phyloP scores from a whole-genome alignment of 2,888 invertebrate species.

The Proisotoma minuta region DNA sequence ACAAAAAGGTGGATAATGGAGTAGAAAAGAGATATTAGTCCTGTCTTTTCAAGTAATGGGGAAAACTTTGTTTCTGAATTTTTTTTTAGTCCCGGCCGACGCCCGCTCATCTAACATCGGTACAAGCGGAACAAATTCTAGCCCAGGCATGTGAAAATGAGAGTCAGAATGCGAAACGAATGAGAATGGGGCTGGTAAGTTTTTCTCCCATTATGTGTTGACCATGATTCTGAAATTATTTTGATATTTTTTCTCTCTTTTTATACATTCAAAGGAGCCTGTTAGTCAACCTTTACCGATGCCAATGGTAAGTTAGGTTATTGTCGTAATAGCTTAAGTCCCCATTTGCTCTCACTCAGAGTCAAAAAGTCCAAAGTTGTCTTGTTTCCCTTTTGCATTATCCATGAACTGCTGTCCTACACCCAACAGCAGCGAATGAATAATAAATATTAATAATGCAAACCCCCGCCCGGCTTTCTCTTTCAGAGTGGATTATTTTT shows the following conservation, averaged over 20 bases:
- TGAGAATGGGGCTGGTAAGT: slow-evolving; percentile 89
- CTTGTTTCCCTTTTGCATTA: slow-evolving; percentile 4
- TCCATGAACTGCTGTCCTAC: not conserved
- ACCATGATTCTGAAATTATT: no score
- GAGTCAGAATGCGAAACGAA: slow-evolving; percentile 93
- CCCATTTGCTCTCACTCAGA: not conserved
- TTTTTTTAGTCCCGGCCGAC: slow-evolving; percentile 76
- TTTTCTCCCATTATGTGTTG: no score
- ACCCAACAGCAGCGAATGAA: not conserved
- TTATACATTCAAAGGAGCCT: no score
- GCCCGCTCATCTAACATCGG: slow-evolving; percentile 92
- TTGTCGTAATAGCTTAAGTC: slow-evolving; percentile 47
- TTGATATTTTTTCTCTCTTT: no score
- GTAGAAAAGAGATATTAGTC: not conserved
- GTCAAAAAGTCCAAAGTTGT: not conserved
- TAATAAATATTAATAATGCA: slow-evolving; percentile 10
- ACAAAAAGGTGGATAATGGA: not conserved
- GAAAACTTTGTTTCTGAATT: not conserved
- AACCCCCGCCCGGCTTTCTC: not conserved
- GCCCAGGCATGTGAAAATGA: slow-evolving; percentile 96
- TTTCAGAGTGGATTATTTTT: not conserved
- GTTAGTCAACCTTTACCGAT: slow-evolving; percentile 84
- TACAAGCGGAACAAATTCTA: slow-evolving; percentile 91
- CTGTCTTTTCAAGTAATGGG: not conserved
- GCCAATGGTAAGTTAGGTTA: slow-evolving; percentile 56